Conservation (phyloP, 2,113 vertebrate species). For the Syngnathus scovelli region DNA sequence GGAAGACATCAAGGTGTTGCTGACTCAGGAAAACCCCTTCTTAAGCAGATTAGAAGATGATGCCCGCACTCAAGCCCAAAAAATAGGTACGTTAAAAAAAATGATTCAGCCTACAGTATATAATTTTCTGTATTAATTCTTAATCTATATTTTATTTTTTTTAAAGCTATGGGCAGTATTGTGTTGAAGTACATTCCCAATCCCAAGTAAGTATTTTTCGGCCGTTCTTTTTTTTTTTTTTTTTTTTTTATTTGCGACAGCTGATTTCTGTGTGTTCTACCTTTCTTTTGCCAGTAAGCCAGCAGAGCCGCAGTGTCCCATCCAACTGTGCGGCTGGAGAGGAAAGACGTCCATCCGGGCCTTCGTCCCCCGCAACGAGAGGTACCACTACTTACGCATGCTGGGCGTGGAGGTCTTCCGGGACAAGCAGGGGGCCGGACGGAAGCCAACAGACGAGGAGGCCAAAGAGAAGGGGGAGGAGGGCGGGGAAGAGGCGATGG, state of each 20-base stretch:
- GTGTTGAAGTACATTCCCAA: conserved; percentile 90
- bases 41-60: conserved; percentile 84
- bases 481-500: not conserved
- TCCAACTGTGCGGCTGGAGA: conserved; percentile 94
- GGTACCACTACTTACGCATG: conserved; percentile 93
- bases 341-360: conserved; percentile 93
- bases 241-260: not conserved
- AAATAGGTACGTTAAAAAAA: conserved; percentile 69
- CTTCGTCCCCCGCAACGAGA: conserved; percentile 92
- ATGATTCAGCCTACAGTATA: too few species aligned
- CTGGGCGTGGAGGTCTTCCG: conserved; percentile 87
- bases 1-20: conserved; percentile 91
- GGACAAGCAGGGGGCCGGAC: conserved; percentile 80
- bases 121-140: not conserved
- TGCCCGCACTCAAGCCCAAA: conserved; percentile 83
- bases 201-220: conserved; percentile 74
- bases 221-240: too few species aligned
- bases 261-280: not conserved
- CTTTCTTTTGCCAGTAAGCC: conserved; percentile 67
- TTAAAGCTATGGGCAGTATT: conserved; percentile 87
- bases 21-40: conserved; percentile 97
- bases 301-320: conserved; percentile 81
- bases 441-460: conserved; percentile 33
- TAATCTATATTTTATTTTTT: not conserved
- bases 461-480: conserved; percentile 38